Percentiles rank a stretch among this genome's conserved stretches.
These are phyloP conservation scores for Hemibagrus guttatus DNA, from an alignment of 2,797 vertebrate species.

Conservation along the genomic window DNA sequence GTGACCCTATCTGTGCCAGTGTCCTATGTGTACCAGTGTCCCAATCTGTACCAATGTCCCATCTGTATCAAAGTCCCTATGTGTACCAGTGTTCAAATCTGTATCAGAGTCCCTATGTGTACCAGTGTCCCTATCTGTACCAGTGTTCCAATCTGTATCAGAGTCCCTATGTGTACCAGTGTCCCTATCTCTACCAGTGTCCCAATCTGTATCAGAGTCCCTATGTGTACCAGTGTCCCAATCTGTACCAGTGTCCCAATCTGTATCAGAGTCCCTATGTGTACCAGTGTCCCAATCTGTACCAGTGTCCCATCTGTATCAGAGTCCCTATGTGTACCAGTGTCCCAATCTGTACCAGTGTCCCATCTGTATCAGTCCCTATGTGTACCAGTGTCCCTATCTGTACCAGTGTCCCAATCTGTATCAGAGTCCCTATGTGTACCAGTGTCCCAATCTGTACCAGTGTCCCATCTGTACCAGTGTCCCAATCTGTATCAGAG, in stretches of 20 bases:
- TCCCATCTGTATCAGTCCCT: too few species aligned
- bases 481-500: not conserved
- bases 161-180: not conserved
- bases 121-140: not conserved
- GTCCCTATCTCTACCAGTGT: not conserved
- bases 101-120: too few species aligned
- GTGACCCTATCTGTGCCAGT: too few species aligned
- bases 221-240: not conserved
- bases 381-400: not conserved
- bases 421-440: not conserved
- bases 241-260: rapidly evolving
- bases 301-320: not conserved
- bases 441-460: not conserved
- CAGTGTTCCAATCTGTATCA: not conserved
- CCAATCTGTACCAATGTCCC: too few species aligned
- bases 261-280: not conserved
- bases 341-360: not conserved
- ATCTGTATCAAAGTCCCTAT: rapidly evolving
- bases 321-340: rapidly evolving
- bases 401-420: not conserved
- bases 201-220: not conserved
- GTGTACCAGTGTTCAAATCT: too few species aligned
- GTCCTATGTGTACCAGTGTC: too few species aligned
- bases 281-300: not conserved
- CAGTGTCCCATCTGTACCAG: not conserved